Conservation (phyloP, 2,797 vertebrate genomes). For the Aythya fuligula region DNA sequence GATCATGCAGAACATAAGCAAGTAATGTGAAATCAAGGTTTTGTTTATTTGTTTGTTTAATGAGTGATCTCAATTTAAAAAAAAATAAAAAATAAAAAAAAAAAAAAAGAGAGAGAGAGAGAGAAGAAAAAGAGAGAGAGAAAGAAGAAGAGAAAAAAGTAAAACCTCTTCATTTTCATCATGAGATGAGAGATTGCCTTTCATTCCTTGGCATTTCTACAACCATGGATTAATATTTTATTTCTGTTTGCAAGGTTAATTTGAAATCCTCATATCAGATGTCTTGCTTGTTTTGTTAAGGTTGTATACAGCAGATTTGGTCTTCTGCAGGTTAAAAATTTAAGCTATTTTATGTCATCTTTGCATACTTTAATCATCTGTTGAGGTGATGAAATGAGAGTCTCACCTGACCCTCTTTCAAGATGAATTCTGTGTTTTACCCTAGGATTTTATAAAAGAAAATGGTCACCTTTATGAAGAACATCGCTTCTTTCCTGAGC, state of each 20-base stretch:
- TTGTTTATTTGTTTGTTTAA: background rate
- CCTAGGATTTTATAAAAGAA: conserved; percentile 77
- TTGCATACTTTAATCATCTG: background rate
- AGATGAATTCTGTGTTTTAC: conserved; percentile 6
- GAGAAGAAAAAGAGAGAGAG: too few relatives aligned
- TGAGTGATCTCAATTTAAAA: background rate
- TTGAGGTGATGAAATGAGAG: background rate
- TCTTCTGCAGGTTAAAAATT: conserved; percentile 8
- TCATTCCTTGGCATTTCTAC: background rate
- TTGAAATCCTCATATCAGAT: background rate
- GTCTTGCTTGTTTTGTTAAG: background rate
- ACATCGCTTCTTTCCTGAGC: conserved; percentile 74
- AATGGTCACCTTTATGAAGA: conserved; percentile 72
- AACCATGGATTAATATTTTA: conserved; percentile 7
- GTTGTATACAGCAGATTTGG: background rate
- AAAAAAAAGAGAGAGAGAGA: background rate
- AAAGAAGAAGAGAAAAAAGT: background rate
- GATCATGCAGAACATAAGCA: background rate
- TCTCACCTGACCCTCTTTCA: conserved; percentile 27
- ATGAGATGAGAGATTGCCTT: background rate
- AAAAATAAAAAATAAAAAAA: background rate
- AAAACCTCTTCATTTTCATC: background rate
- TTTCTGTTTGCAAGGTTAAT: conserved; percentile 37
- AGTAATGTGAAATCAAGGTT: background rate
- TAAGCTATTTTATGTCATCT: background rate